Base-by-base conservation (phyloP, 2,113 vertebrate genomes). In the Bambusicola thoracicus region DNA sequence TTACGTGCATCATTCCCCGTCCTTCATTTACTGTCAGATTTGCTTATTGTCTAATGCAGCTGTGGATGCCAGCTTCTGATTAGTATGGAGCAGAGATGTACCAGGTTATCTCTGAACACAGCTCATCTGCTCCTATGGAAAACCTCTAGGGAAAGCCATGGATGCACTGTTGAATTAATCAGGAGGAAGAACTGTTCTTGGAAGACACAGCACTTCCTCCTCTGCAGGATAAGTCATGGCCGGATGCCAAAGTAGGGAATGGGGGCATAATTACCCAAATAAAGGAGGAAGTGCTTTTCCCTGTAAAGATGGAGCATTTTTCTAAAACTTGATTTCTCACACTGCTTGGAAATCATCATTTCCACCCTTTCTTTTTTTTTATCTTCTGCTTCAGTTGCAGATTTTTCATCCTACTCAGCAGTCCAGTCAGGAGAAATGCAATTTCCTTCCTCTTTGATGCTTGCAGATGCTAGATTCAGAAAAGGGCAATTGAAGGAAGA, bases 181-280 rank as follows among this genome's bases (percentile, higher is more conserved):
- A 96, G 81, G 67, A 96, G 92, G 79, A 93, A 95, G 96, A 97
- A 97, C 83, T 96, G 87, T 90, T 96, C 94, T 97, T 96, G 93
- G 96, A 97, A 97, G 92, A 97, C 74, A 85, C 86, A 97, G 91
- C 91, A 73, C 85, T 97, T 98, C 97, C 94, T 95, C 88, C 96
- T 82, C 66, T 82, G 94, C 83, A 93, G 94, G 80, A 70, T 87
- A 79, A 91, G 85, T 87, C 4, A 43, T 18, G 63, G 91, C 85
- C 69, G 55, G 66, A 34, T 95, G 92, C 93, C 85, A 94, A 75
- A 74, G 82, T 73, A 73, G 82, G 51, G 82, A 86, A 72, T 1
- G 1, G 49, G 66, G 73, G 36, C 61, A 30, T 3, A 2, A 92
- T 66, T 87, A 81, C 20, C 61, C 70, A 72, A 56, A 88, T 93